phyloP scores from a whole-genome alignment of 2,888 invertebrate species.

The Enchytraeus crypticus region DNA sequence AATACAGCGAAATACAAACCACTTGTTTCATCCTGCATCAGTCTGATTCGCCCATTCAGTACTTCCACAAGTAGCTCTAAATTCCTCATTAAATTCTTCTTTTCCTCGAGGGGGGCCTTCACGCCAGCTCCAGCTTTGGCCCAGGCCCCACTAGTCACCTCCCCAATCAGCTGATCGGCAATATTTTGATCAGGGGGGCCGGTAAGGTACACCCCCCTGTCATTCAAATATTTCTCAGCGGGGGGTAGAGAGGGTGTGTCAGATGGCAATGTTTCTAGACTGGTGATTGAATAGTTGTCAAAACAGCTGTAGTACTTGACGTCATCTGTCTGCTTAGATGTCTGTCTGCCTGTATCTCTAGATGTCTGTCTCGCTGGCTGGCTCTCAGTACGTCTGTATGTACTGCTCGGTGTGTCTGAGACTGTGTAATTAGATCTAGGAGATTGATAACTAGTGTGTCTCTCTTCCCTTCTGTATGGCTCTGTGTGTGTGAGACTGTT shows the following conservation, averaged over 20 bases:
- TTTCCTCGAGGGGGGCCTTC: conserved; percentile 9
- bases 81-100: conserved; percentile 10
- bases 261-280: conserved; percentile 11
- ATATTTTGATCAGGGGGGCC: no score
- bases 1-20: conserved; percentile 11
- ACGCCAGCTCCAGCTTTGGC: not conserved
- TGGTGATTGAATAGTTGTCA: conserved; percentile 16
- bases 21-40: conserved; percentile 7
- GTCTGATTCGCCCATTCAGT: conserved; percentile 4
- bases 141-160: not conserved
- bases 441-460: no score
- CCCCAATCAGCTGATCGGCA: no score
- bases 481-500: no score
- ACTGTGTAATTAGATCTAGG: no score
- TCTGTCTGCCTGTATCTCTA: not conserved
- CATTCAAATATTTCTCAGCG: no score
- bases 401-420: no score
- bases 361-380: not conserved
- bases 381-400: not conserved
- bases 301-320: conserved; percentile 11
- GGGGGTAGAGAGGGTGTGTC: no score
- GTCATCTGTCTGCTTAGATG: not conserved
- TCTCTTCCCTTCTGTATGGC: no score
- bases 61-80: conserved; percentile 10
- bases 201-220: no score